These are phyloP conservation scores for Acrobasis suavella DNA, from an alignment of 2,888 invertebrate species.

Conservation along the genomic window DNA sequence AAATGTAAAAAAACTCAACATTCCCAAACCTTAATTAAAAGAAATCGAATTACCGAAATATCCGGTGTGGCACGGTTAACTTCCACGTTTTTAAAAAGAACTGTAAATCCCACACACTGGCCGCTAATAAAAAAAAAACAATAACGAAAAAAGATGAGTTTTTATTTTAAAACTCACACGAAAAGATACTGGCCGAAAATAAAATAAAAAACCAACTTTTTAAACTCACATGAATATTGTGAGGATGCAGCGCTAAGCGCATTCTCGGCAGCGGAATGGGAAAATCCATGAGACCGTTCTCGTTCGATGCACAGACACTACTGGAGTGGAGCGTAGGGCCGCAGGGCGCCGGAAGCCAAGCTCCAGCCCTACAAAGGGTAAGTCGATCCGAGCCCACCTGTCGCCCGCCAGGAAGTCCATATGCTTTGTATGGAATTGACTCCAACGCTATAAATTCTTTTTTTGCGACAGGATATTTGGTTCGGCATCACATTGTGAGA, in stretches of 20 bases:
- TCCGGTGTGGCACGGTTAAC: background rate
- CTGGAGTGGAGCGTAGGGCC: slow-evolving; percentile 24
- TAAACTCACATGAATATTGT: slow-evolving; percentile 73
- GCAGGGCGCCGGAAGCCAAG: slow-evolving; percentile 41
- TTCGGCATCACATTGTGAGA: slow-evolving; percentile 16
- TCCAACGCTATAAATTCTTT: slow-evolving; percentile 6
- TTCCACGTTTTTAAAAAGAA: background rate
- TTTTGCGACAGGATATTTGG: slow-evolving; percentile 15
- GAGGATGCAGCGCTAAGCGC: slow-evolving; percentile 69
- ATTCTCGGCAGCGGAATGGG: slow-evolving; percentile 69
- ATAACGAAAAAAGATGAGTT: too few relatives aligned
- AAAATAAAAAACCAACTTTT: background rate
- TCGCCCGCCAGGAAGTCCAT: slow-evolving; percentile 34
- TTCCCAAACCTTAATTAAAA: slow-evolving; percentile 13
- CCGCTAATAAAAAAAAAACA: background rate
- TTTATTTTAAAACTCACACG: background rate
- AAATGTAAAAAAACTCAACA: slow-evolving; percentile 9
- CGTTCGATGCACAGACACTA: slow-evolving; percentile 40
- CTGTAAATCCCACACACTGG: background rate
- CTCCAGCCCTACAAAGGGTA: slow-evolving; percentile 47
- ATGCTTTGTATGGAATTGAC: slow-evolving; percentile 19
- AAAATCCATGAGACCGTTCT: slow-evolving; percentile 56
- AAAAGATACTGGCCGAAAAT: slow-evolving; percentile 1
- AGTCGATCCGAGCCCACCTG: slow-evolving; percentile 51
- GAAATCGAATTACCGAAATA: slow-evolving; percentile 11